A percentile compares a stretch with the other conserved stretches of the same genome.
phyloP scores from a whole-genome alignment of 2,113 vertebrate genomes.

The Muntiacus muntjak region DNA sequence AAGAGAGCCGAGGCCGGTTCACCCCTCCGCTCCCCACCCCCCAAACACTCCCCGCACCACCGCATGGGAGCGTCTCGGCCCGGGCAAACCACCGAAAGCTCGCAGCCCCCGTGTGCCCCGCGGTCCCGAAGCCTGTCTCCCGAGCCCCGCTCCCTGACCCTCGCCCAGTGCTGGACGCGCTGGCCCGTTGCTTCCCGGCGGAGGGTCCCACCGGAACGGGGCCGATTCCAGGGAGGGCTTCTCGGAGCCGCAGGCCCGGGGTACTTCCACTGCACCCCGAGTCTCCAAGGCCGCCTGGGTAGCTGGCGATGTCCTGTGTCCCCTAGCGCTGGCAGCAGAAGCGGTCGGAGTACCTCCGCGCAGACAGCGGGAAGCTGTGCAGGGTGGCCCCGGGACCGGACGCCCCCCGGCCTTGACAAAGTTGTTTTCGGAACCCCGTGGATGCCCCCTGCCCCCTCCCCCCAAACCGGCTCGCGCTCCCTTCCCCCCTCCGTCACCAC shows the following conservation, averaged over 20 bases:
- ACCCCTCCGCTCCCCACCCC: not conserved
- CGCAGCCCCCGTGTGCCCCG: not conserved
- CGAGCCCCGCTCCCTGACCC: accelerated
- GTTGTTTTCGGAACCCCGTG: not conserved
- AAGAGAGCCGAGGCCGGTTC: not conserved
- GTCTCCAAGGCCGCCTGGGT: not conserved
- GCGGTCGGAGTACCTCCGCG: not conserved
- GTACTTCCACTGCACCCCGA: not conserved
- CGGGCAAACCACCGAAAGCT: not conserved
- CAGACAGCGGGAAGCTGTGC: not conserved
- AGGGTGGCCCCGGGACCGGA: not conserved
- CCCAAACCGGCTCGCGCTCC: not conserved
- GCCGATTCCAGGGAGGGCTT: not conserved
- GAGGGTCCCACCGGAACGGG: not conserved
- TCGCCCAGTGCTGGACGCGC: not conserved
- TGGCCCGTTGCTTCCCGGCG: not conserved
- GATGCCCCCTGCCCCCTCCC: not conserved
- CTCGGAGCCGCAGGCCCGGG: not conserved
- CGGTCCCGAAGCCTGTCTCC: not conserved
- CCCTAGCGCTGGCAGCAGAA: not conserved
- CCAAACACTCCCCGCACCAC: not conserved
- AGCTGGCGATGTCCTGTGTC: not conserved
- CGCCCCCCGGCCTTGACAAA: not conserved
- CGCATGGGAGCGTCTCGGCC: not conserved
- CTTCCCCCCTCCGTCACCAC: not conserved